Evolutionary conservation across 2,113 vertebrate genomes (phyloP).

Genomic region (Mustela nigripes): DNA sequence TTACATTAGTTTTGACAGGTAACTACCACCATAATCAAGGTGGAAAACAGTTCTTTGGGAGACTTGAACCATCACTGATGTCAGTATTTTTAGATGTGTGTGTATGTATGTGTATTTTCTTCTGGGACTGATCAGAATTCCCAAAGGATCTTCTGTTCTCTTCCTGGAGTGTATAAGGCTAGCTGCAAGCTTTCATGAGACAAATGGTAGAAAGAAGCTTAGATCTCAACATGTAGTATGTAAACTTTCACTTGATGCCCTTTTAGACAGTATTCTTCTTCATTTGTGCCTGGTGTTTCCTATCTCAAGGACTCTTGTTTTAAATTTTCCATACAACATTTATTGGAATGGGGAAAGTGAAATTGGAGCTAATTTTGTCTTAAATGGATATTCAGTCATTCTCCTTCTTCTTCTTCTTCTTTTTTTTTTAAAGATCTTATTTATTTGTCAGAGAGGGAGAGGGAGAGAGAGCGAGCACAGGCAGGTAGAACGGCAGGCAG

Average conservation of each 20-base stretch:
- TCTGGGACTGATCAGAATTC: not conserved
- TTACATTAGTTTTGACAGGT: not conserved
- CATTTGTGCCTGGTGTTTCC: not conserved
- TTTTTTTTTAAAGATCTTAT: too few relatives aligned
- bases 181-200: not conserved
- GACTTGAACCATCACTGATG: not conserved
- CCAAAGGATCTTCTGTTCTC: not conserved
- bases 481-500: too few relatives aligned
- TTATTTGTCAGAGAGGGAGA: too few relatives aligned
- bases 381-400: not conserved
- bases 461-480: too few relatives aligned
- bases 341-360: not conserved
- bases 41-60: not conserved
- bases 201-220: not conserved
- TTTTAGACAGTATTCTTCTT: slow-evolving; percentile 1
- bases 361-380: not conserved
- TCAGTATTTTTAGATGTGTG: not conserved
- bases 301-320: not conserved
- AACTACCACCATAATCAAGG: not conserved
- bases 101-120: not conserved
- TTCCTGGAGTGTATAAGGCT: not conserved
- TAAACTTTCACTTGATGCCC: slow-evolving; percentile 24
- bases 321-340: slow-evolving; percentile 42
- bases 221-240: not conserved
- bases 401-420: not conserved